Evolutionary conservation across 2,113 vertebrate genomes (phyloP), one percentile per base, ranked within the genome.

Genomic region (Lipophrys pholis): DNA sequence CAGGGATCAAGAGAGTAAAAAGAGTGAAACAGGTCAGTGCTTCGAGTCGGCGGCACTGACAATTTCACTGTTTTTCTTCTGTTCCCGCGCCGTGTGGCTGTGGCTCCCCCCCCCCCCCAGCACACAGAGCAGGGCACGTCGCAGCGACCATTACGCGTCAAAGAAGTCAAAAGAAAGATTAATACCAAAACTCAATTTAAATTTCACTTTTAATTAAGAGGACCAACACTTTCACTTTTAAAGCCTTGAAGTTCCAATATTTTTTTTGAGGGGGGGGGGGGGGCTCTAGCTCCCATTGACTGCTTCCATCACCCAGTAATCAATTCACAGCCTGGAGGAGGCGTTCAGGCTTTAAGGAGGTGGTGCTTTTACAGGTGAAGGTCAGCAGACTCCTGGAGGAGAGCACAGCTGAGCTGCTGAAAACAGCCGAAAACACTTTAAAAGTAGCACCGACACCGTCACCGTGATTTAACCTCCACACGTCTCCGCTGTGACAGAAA

Each of bases 1-100:
- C 1, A 11, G 9, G 4, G 41, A 53, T 48, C 57, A 61, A 39
- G 42, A 45, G 10, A 17, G 69, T 36, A 35, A 53, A 52, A 65
- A 69, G 50, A 66, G 40, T 49, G 43, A 65, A 74, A 53, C 54
- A 42, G 75, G 71, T 79, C 71, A 62, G 36, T 58, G 65, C 61
- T 66, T 71, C 48, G 17, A 21, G 4, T 58, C n/a, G 10, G 30
- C 17, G 7, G 61, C 40, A 56, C 60, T 55, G 61, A 60, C 43
- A 71, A 52, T 50, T 59, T 11, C 35, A 59, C 36, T 35, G 53
- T 45, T 35, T n/a, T 41, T 16, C 6, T 11, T 67, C 65, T 62
- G 65, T 53, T 30, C 8, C n/a, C 42, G 6, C 16, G 35, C 35
- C n/a, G 40, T 12, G 43, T 5, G 0, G 12, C 39, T 68, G 14